These are phyloP conservation scores for Menura novaehollandiae DNA, from an alignment of 2,113 vertebrate species.

Conservation along the genomic window DNA sequence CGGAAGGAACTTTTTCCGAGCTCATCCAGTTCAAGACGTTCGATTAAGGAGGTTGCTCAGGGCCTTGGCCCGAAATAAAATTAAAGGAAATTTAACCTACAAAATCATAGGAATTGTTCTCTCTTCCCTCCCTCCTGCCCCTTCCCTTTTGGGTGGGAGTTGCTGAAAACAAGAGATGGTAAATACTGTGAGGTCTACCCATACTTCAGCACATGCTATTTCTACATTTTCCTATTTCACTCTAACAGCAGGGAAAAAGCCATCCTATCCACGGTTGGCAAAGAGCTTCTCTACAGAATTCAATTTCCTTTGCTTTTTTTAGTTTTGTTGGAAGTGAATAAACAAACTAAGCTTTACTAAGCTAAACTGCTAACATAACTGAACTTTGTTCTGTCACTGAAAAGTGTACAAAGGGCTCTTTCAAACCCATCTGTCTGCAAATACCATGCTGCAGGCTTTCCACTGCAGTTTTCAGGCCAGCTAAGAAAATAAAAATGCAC, in stretches of 20 bases:
- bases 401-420: background rate
- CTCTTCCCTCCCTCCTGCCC: accelerated
- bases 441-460: background rate
- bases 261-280: accelerated
- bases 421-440: background rate
- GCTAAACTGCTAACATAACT: background rate
- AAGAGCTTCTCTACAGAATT: background rate
- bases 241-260: background rate
- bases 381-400: background rate
- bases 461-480: background rate
- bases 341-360: background rate
- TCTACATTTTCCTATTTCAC: background rate
- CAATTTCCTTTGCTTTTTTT: background rate
- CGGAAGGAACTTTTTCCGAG: background rate
- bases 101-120: background rate
- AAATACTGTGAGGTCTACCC: background rate
- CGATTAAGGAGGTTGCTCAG: background rate
- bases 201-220: background rate
- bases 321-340: background rate
- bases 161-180: background rate
- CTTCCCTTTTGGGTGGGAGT: background rate
- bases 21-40: background rate
- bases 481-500: background rate
- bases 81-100: background rate
- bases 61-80: background rate